These are phyloP conservation scores for Eretmocerus hayati DNA, from an alignment of 2,888 invertebrate species.

Conservation along the genomic window DNA sequence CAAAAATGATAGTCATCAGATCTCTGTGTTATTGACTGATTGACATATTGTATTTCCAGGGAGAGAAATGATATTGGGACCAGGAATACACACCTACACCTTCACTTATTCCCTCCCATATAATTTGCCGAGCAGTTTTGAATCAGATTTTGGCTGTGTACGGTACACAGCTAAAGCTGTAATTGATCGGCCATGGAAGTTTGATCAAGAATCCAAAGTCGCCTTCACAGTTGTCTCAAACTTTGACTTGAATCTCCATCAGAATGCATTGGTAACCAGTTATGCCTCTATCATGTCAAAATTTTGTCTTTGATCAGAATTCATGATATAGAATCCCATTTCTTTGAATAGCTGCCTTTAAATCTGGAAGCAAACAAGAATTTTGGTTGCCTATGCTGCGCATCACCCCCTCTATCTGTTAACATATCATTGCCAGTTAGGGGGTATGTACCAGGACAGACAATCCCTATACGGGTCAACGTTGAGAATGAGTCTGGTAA, in stretches of 20 bases:
- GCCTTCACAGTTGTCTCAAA: conserved; percentile 76
- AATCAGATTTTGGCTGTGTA: conserved; percentile 61
- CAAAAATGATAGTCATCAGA: too few relatives aligned
- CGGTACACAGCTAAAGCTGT: conserved; percentile 77
- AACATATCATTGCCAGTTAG: conserved; percentile 63
- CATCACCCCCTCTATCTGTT: conserved; percentile 63
- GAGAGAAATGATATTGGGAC: conserved; percentile 61
- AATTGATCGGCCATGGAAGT: conserved; percentile 75
- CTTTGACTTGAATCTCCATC: conserved; percentile 73
- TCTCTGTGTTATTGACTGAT: too few relatives aligned
- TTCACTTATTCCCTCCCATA: conserved; percentile 68
- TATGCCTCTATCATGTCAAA: too few relatives aligned
- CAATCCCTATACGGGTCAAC: conserved; percentile 62
- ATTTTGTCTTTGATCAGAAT: too few relatives aligned
- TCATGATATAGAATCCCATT: too few relatives aligned
- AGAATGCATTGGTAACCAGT: conserved; percentile 62
- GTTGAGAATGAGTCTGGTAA: conserved; percentile 72
- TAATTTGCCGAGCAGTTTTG: conserved; percentile 74
- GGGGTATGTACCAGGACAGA: conserved; percentile 72
- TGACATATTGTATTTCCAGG: conserved; percentile 48
- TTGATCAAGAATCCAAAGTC: conserved; percentile 75
- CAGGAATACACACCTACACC: conserved; percentile 69
- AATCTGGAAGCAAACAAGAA: conserved; percentile 65
- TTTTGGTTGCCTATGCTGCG: conserved; percentile 74
- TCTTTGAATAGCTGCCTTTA: conserved; percentile 54